Percentiles rank a stretch among this genome's conserved stretches.
These are phyloP conservation scores for Strongylocentrotus purpuratus DNA, from an alignment of 35 echinoderm and acorn worm species.

Conservation along the genomic window DNA sequence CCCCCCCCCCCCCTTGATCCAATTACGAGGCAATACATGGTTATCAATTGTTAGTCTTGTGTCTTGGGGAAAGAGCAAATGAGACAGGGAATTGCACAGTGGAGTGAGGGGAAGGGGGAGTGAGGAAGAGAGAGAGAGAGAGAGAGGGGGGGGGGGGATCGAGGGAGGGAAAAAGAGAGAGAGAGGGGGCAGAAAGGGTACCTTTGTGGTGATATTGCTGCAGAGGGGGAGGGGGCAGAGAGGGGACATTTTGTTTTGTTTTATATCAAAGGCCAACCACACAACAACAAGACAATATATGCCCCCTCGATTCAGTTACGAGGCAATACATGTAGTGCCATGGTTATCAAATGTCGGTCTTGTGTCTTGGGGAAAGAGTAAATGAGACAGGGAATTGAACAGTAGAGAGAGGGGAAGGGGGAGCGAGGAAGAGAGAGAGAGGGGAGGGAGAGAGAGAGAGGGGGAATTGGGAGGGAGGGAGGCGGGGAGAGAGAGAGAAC, in stretches of 20 bases:
- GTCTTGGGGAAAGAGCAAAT: background rate
- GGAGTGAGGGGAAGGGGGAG: constrained; percentile 50
- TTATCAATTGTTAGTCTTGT: too few relatives aligned
- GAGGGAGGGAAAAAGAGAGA: constrained; percentile 46
- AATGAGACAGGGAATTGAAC: constrained; percentile 7
- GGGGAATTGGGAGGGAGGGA: background rate
- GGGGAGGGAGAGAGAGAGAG: background rate
- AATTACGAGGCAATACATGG: too few relatives aligned
- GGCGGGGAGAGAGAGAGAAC: background rate
- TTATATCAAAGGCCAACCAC: too few relatives aligned
- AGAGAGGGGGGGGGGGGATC: constrained; percentile 31
- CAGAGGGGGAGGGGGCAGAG: background rate
- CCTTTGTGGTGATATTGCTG: constrained; percentile 7
- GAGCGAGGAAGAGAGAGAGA: background rate
- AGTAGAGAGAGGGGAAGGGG: background rate
- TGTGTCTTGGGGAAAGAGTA: constrained; percentile 51
- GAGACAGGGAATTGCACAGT: constrained; percentile 46
- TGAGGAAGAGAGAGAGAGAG: background rate
- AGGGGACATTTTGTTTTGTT: background rate
- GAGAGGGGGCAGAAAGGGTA: constrained; percentile 45
- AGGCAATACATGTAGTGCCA: too few relatives aligned
- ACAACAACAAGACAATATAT: too few relatives aligned
- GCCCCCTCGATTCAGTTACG: too few relatives aligned
- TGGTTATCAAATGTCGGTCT: too few relatives aligned
- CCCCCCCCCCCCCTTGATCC: too few relatives aligned